Base-by-base conservation (phyloP, 2,113 vertebrate genomes). In the Paradisaea rubra region DNA sequence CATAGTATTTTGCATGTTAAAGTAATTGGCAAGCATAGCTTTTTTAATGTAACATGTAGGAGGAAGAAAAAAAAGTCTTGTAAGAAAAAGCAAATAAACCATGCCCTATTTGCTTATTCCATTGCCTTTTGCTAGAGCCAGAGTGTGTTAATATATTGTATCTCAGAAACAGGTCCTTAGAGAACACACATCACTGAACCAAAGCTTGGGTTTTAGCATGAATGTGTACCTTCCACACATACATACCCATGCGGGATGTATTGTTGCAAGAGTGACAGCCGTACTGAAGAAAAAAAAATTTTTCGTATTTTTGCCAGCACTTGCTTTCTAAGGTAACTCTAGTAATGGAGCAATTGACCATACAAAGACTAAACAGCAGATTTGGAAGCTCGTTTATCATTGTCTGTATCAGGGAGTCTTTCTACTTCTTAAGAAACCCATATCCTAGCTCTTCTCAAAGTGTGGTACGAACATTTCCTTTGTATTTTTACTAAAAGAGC, bases 141-240 rank as follows among this genome's bases (percentile, higher is more conserved):
- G 23, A 23, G 23, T 5, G 24, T 3, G 14, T 64, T 50, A 37
- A 22, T 5, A 2, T 4, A 12, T 4, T 23, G 22, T 37, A 19
- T n/a, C 24, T 61, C 16, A 31, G 81, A 41, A 77, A 52, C 13
- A 10, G 39, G 22, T 84, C 54, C 39, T 59, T 61, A 64, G 13
- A 14, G 54, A 77, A 33, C 20, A 18, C 22, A 6, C 7, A 23
- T 22, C 17, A 24, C 18, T 54, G 27, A n/a, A 20, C 31, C 10
- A 9, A 74, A 73, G 15, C 9, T 21, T 0, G 0, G 15, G 15
- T 70, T 69, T 27, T 21, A 57, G 24, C 1, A 0, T 23, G 25
- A 59, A 15, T 7, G 7, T 22, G 8, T 50, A 6, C 10, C 41
- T 76, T 53, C 7, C 4, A 9, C 41, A 53, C 52, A 15, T 11